Conservation (phyloP, 2,888 invertebrate species). For the Calliopum simillimum region DNA sequence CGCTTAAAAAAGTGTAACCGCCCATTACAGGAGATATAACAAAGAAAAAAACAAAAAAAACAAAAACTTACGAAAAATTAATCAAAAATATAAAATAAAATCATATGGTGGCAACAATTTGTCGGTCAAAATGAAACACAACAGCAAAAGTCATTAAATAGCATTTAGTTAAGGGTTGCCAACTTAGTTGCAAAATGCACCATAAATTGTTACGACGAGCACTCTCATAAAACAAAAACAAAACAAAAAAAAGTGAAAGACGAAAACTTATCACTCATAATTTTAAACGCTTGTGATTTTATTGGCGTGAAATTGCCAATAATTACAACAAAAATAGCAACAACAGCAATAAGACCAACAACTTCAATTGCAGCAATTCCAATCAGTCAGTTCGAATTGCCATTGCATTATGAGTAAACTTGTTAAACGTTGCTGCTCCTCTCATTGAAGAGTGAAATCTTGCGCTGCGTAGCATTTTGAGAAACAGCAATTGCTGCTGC, state of each 20-base stretch:
- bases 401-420: not conserved
- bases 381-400: no score
- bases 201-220: not conserved
- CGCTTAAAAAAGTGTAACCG: constrained; percentile 29
- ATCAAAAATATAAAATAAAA: constrained; percentile 49
- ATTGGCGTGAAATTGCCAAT: constrained; percentile 62
- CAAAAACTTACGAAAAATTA: constrained; percentile 26
- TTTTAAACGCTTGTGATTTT: constrained; percentile 60
- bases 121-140: constrained; percentile 11
- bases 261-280: constrained; percentile 54
- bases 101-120: constrained; percentile 43
- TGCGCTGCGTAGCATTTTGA: not conserved
- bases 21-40: constrained; percentile 28
- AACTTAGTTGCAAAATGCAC: constrained; percentile 4
- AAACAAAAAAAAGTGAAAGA: not conserved
- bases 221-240: not conserved
- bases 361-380: not conserved
- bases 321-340: constrained; percentile 53
- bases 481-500: no score
- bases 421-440: not conserved
- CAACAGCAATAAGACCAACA: constrained; percentile 7
- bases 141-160: constrained; percentile 25
- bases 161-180: constrained; percentile 28
- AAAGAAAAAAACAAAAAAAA: constrained; percentile 30
- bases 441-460: constrained; percentile 20